phyloP scores from a whole-genome alignment of 2,797 vertebrate genomes.

The Psittacula derbiana region DNA sequence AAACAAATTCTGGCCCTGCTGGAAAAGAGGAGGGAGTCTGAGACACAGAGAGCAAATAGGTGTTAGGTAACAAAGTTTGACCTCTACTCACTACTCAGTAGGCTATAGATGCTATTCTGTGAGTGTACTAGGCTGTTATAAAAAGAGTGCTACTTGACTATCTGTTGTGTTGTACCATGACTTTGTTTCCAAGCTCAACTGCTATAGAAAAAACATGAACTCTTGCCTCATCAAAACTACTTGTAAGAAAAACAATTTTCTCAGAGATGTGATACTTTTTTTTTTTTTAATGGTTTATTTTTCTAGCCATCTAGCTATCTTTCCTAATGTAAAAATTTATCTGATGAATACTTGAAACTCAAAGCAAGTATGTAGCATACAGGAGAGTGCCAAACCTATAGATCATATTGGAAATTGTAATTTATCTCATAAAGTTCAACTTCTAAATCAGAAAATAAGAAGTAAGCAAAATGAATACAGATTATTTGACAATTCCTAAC shows the following conservation, averaged over 20 bases:
- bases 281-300: not conserved
- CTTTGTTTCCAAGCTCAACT: not conserved
- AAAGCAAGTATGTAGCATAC: not conserved
- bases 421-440: not conserved
- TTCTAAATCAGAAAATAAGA: conserved; percentile 12
- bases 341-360: conserved; percentile 20
- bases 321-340: not conserved
- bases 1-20: not conserved
- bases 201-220: not conserved
- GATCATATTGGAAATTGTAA: not conserved
- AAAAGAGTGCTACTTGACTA: not conserved
- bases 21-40: not conserved
- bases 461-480: not conserved
- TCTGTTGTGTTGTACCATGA: not conserved
- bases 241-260: not conserved
- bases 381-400: not conserved
- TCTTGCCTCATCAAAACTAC: not conserved
- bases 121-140: not conserved
- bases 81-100: not conserved
- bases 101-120: not conserved
- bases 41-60: not conserved
- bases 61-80: not conserved
- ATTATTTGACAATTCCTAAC: not conserved
- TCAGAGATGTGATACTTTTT: not conserved
- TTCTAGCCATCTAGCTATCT: not conserved